Conservation (phyloP, 2,113 vertebrate genomes). For the Chamaea fasciata region DNA sequence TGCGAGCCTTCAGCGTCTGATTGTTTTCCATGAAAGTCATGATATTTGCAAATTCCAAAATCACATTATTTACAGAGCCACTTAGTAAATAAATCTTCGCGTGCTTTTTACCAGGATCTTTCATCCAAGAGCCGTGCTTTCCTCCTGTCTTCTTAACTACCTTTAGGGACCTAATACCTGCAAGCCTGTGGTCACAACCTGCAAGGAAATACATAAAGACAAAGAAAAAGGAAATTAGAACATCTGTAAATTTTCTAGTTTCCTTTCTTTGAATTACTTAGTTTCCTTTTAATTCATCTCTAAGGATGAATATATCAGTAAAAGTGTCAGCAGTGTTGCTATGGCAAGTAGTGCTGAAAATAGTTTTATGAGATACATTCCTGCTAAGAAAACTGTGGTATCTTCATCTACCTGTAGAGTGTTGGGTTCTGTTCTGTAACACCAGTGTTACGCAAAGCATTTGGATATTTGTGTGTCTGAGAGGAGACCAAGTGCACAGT, state of each 20-base stretch:
- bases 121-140: constrained; percentile 85
- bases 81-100: constrained; percentile 86
- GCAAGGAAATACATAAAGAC: constrained; percentile 12
- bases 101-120: constrained; percentile 79
- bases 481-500: background rate
- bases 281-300: background rate
- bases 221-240: background rate
- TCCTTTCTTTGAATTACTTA: background rate
- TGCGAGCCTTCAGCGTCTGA: constrained; percentile 52
- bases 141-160: constrained; percentile 84
- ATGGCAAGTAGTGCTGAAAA: background rate
- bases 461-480: background rate
- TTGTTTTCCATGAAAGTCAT: constrained; percentile 77
- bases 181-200: constrained; percentile 83
- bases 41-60: constrained; percentile 82
- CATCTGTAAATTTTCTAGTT: background rate
- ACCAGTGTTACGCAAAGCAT: background rate
- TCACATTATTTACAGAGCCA: constrained; percentile 75
- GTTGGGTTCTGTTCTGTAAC: background rate
- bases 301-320: background rate
- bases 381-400: background rate
- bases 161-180: constrained; percentile 87
- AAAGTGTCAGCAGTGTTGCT: background rate
- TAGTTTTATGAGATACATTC: background rate
- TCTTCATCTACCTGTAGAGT: background rate